Conservation (phyloP, 2,797 vertebrate genomes). For the Periophthalmus magnuspinnatus region DNA sequence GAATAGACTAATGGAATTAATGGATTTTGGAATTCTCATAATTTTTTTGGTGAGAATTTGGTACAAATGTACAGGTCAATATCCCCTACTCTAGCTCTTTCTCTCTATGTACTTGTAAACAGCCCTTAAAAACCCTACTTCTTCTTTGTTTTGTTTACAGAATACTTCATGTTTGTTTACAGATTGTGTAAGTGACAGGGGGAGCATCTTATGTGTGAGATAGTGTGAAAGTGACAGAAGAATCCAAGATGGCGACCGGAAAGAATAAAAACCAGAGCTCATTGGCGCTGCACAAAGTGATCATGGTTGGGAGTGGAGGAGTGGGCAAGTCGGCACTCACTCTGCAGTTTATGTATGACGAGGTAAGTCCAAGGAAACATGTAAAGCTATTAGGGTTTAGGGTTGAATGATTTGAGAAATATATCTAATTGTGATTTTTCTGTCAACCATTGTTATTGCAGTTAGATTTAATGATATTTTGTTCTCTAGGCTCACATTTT, state of each 20-base stretch:
- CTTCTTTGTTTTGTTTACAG: no score
- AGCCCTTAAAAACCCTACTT: no score
- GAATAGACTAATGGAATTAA: no score
- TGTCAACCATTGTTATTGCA: no score
- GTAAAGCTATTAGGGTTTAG: no score
- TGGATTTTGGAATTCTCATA: no score
- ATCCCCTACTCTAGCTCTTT: not conserved
- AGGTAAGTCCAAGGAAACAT: conserved; percentile 77
- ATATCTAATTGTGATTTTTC: no score
- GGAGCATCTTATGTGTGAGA: conserved; percentile 31
- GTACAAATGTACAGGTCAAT: no score
- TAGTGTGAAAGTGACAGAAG: conserved; percentile 33
- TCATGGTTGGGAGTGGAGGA: conserved; percentile 98
- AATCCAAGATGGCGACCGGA: conserved; percentile 86
- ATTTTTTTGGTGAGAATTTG: no score
- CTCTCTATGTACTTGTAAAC: conserved; percentile 17
- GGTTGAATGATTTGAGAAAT: no score
- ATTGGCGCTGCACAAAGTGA: conserved; percentile 95
- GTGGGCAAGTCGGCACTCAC: conserved; percentile 98
- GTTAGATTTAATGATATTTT: no score
- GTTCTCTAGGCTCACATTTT: no score
- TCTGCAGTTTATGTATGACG: conserved; percentile 98
- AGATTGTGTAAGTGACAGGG: conserved; percentile 56
- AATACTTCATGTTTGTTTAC: conserved; percentile 11
- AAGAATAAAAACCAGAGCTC: conserved; percentile 98